These are phyloP conservation scores for Cheilosia variabilis DNA, from an alignment of 2,888 invertebrate genomes.

Conservation along the genomic window DNA sequence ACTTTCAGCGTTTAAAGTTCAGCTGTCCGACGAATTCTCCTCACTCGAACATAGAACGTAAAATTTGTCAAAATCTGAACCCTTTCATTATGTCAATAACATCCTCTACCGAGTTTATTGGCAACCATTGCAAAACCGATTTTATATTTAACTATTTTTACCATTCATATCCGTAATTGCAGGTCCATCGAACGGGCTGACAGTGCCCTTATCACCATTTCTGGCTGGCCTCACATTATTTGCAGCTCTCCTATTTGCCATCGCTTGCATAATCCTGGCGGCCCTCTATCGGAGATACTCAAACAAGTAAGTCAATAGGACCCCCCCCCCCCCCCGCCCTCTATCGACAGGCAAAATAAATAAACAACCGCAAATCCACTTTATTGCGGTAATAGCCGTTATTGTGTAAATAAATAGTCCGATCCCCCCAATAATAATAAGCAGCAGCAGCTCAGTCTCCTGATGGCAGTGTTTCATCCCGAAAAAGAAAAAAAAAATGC, in stretches of 20 bases:
- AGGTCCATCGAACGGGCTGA: slow-evolving; percentile 87
- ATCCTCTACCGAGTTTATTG: too few species aligned
- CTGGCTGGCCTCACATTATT: slow-evolving; percentile 90
- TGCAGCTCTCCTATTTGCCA: slow-evolving; percentile 90
- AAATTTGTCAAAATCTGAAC: too few species aligned
- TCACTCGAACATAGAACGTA: too few species aligned
- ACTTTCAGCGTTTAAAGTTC: too few species aligned
- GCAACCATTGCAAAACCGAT: background rate
- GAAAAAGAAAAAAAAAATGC: slow-evolving; percentile 33
- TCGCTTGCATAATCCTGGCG: slow-evolving; percentile 90
- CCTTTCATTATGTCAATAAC: too few species aligned
- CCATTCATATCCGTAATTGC: slow-evolving; percentile 76
- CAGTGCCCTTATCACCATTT: slow-evolving; percentile 89
- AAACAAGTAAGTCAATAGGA: slow-evolving; percentile 83
- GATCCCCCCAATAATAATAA: slow-evolving; percentile 42
- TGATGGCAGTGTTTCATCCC: slow-evolving; percentile 34
- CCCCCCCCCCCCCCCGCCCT: background rate
- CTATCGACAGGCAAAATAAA: slow-evolving; percentile 31
- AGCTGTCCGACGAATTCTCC: too few species aligned
- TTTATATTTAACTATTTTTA: slow-evolving; percentile 7
- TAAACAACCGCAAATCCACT: slow-evolving; percentile 69
- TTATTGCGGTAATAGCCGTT: slow-evolving; percentile 71
- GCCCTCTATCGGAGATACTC: slow-evolving; percentile 88
- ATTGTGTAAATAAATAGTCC: slow-evolving; percentile 65
- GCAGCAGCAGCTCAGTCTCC: slow-evolving; percentile 33